These are phyloP conservation scores for Melanostoma scalare DNA, from an alignment of 2,888 invertebrate species.

Conservation along the genomic window DNA sequence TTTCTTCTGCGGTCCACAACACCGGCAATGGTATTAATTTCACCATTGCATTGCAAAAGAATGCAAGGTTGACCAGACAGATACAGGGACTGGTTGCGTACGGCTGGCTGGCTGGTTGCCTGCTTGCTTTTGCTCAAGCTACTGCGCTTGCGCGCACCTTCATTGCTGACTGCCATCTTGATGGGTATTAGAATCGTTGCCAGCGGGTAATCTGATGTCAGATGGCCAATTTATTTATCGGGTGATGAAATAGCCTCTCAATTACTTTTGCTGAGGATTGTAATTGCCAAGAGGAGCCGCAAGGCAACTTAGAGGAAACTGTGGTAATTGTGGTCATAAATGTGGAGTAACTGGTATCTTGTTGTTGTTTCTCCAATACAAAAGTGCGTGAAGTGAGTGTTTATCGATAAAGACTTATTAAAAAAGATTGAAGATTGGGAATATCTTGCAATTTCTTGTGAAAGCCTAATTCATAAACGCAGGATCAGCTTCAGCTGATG, in stretches of 20 bases:
- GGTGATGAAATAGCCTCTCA: constrained; percentile 63
- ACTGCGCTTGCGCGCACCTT: constrained; percentile 27
- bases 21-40: constrained; percentile 68
- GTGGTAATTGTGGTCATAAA: constrained; percentile 52
- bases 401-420: constrained; percentile 18
- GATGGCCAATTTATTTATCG: constrained; percentile 65
- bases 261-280: constrained; percentile 54
- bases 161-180: constrained; percentile 26
- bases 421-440: not conserved
- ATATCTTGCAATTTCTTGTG: constrained; percentile 16
- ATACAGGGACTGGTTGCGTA: constrained; percentile 65
- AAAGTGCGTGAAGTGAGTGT: constrained; percentile 24
- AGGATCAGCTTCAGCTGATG: constrained; percentile 14
- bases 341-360: constrained; percentile 53
- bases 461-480: constrained; percentile 31
- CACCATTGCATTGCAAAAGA: constrained; percentile 67
- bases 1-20: constrained; percentile 63
- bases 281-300: constrained; percentile 52
- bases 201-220: constrained; percentile 50
- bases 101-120: not conserved
- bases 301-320: constrained; percentile 36
- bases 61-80: constrained; percentile 72
- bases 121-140: not conserved
- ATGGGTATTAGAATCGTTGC: constrained; percentile 63
- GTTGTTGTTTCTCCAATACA: constrained; percentile 32